A percentile compares a stretch with the other conserved stretches of the same genome.
Conservation (phyloP, 64 coral and sea anemone species). For the Montipora foliosa region DNA sequence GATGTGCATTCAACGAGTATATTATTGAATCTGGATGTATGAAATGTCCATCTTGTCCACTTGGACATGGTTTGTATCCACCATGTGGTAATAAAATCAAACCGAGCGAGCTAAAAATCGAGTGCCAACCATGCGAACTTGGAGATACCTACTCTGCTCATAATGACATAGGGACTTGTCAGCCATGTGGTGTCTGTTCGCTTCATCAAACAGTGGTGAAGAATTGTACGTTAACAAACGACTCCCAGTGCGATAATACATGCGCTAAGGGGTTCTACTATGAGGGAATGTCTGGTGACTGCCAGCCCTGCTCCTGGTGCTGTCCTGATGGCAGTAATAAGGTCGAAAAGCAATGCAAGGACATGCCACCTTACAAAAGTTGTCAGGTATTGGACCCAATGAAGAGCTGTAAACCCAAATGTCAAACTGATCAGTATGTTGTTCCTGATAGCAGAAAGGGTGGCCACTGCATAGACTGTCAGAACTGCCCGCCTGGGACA, state of each 20-base stretch:
- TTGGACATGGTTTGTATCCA: conserved; percentile 11
- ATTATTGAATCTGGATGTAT: conserved; percentile 16
- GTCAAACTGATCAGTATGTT: conserved; percentile 47
- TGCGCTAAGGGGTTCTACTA: conserved; percentile 46
- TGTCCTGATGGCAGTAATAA: background rate
- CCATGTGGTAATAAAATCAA: conserved; percentile 7
- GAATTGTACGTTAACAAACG: conserved; percentile 24
- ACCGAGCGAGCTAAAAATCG: background rate
- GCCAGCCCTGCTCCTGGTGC: conserved; percentile 60
- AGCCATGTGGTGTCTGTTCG: conserved; percentile 40
- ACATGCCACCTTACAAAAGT: conserved; percentile 38
- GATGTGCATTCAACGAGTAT: conserved; percentile 18
- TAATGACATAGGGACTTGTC: background rate
- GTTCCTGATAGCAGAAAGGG: background rate
- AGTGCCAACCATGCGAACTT: conserved; percentile 8
- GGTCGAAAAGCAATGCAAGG: conserved; percentile 17
- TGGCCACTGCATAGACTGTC: conserved; percentile 24
- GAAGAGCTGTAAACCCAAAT: conserved; percentile 34
- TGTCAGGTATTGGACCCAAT: conserved; percentile 3
- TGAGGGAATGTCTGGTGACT: conserved; percentile 9
- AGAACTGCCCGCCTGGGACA: background rate
- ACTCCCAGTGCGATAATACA: conserved; percentile 24
- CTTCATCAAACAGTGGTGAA: conserved; percentile 11
- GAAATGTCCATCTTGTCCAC: background rate
- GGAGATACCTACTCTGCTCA: conserved; percentile 34